A percentile compares a stretch with the other conserved stretches of the same genome.
Evolutionary conservation across 2,888 invertebrate genomes (phyloP).

Genomic region (Synergus itoensis): DNA sequence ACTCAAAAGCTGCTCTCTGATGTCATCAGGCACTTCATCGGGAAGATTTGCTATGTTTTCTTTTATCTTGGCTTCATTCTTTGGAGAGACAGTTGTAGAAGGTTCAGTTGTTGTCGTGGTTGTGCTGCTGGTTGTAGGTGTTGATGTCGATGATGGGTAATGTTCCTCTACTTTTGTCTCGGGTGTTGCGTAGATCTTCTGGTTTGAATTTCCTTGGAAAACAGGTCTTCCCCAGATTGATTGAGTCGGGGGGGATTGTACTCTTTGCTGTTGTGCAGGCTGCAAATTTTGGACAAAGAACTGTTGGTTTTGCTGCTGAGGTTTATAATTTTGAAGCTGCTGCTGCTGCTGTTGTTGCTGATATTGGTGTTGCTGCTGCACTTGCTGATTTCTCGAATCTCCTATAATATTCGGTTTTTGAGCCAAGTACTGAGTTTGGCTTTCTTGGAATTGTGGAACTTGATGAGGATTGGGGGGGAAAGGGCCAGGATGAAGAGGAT

Average conservation of each 20-base stretch:
- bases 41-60: slow-evolving; percentile 81
- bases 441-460: slow-evolving; percentile 53
- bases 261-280: slow-evolving; percentile 70
- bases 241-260: slow-evolving; percentile 66
- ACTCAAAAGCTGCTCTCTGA: slow-evolving; percentile 88
- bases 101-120: slow-evolving; percentile 79
- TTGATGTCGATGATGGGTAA: slow-evolving; percentile 78
- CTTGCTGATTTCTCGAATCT: slow-evolving; percentile 52
- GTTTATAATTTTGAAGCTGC: slow-evolving; percentile 67
- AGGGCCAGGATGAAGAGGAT: slow-evolving; percentile 74
- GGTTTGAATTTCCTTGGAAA: slow-evolving; percentile 59
- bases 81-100: slow-evolving; percentile 79
- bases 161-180: slow-evolving; percentile 70
- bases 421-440: slow-evolving; percentile 43
- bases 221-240: slow-evolving; percentile 72
- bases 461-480: slow-evolving; percentile 71
- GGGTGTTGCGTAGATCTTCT: slow-evolving; percentile 74
- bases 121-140: slow-evolving; percentile 74
- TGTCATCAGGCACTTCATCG: slow-evolving; percentile 93
- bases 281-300: slow-evolving; percentile 68
- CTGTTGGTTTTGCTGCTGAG: slow-evolving; percentile 67
- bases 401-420: slow-evolving; percentile 44
- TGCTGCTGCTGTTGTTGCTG: slow-evolving; percentile 68
- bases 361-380: slow-evolving; percentile 65
- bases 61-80: slow-evolving; percentile 79